These are phyloP conservation scores for Melanchra persicariae DNA, from an alignment of 2,888 invertebrate species.

Conservation along the genomic window DNA sequence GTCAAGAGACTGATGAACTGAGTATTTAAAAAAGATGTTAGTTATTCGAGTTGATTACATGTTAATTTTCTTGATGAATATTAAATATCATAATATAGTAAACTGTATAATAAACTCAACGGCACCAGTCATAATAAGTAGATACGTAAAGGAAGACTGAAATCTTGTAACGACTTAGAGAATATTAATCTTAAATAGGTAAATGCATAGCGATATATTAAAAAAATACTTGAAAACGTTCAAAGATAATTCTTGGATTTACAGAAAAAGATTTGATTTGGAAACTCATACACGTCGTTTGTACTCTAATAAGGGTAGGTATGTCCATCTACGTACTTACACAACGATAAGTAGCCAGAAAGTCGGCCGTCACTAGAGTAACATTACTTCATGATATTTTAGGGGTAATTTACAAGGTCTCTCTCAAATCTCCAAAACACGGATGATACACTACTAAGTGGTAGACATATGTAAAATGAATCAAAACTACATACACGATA, in stretches of 20 bases:
- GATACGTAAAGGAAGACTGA: slow-evolving; percentile 71
- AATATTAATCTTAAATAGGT: slow-evolving; percentile 67
- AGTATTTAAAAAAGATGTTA: slow-evolving; percentile 61
- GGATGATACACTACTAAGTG: slow-evolving; percentile 27
- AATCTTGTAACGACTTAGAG: slow-evolving; percentile 69
- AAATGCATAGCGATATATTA: slow-evolving; percentile 66
- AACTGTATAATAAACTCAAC: slow-evolving; percentile 55
- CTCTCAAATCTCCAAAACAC: slow-evolving; percentile 42
- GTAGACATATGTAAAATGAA: slow-evolving; percentile 57
- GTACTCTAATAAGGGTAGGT: slow-evolving; percentile 45
- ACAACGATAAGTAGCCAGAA: slow-evolving; percentile 9
- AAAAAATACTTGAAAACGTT: slow-evolving; percentile 43
- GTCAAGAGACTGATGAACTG: slow-evolving; percentile 39
- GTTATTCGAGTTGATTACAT: slow-evolving; percentile 51
- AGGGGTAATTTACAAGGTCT: slow-evolving; percentile 42
- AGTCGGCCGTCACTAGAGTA: slow-evolving; percentile 16
- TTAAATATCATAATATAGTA: slow-evolving; percentile 42
- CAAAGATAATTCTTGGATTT: slow-evolving; percentile 27
- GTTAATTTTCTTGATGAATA: slow-evolving; percentile 40
- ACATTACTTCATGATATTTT: slow-evolving; percentile 29
- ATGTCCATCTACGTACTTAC: slow-evolving; percentile 29
- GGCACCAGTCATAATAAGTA: slow-evolving; percentile 29
- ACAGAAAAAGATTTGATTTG: slow-evolving; percentile 13
- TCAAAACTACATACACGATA: slow-evolving; percentile 51
- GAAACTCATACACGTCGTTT: slow-evolving; percentile 37